phyloP scores from a whole-genome alignment of 2,113 vertebrate genomes.

The Petromus typicus region DNA sequence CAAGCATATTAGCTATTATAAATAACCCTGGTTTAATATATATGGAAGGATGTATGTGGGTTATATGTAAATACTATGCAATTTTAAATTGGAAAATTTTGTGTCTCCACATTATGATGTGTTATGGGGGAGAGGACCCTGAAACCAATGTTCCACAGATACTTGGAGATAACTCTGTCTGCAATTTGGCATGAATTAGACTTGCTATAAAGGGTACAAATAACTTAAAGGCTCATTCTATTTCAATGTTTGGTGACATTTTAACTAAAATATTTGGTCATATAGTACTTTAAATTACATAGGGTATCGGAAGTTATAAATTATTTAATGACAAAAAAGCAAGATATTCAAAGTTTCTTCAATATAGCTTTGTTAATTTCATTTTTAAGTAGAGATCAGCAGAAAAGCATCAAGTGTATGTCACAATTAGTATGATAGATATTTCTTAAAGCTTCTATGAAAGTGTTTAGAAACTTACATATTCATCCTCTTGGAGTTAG shows the following conservation, averaged over 20 bases:
- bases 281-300: neutral
- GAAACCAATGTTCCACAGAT: neutral
- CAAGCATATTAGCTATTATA: neutral
- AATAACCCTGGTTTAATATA: neutral
- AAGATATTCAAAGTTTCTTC: neutral
- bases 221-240: neutral
- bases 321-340: neutral
- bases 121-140: neutral
- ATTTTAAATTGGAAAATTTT: neutral
- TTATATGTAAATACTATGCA: neutral
- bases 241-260: neutral
- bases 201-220: neutral
- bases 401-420: neutral
- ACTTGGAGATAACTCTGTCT: neutral
- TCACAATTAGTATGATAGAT: neutral
- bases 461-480: neutral
- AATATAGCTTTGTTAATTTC: neutral
- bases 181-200: neutral
- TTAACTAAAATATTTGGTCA: constrained; percentile 5
- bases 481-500: neutral
- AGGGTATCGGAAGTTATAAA: neutral
- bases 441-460: neutral
- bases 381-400: constrained; percentile 5
- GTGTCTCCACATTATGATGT: neutral
- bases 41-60: too few relatives aligned